Evolutionary conservation across 2,888 invertebrate species (phyloP), one percentile per base, ranked within the genome.

Genomic region (Pharmacophagus antenor): DNA sequence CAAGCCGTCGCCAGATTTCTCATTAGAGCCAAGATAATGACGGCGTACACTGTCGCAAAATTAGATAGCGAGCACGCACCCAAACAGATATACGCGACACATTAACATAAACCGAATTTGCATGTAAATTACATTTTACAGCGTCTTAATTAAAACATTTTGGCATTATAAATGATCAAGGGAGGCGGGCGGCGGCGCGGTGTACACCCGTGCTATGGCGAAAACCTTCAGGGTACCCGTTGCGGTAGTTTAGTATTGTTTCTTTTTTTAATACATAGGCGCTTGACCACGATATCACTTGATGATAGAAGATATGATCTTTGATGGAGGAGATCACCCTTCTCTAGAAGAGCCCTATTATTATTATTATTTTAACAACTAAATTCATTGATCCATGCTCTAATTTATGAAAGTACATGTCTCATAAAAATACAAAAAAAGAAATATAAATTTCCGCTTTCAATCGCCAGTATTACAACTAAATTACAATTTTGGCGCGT

Each of bases 91-190:
- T 88, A 89, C 88, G 88, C 84, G 84, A 82, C 82, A 85, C 91
- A 91, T 91, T 91, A 91, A 91, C 91, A 91, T 91, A 91, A 91
- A 91, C 91, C 91, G 90, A 91, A 91, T 91, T 91, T 91, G 91
- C 91, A 91, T 91, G 91, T 91, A 91, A 91, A 91, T 91, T 91
- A 91, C 91, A 88, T 91, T 91, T 91, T 91, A 91, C 91, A 91
- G 90, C 91, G 87, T 91, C 91, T 91, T 91, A 91, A 91, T 91
- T 91, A 91, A 91, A 91, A 91, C 91, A 91, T 91, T 91, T 91
- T 91, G 91, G 90, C 90, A 91, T 91, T 91, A 91, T 91, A 91
- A 91, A 91, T 91, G 91, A 91, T 91, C 89, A 84, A 83, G 86
- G 81, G 83, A 77, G 74, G 72, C 71, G 76, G 76, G 80, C 75